phyloP scores from a whole-genome alignment of 92 coral and sea anemone species.

The Zoanthus gigantus region DNA sequence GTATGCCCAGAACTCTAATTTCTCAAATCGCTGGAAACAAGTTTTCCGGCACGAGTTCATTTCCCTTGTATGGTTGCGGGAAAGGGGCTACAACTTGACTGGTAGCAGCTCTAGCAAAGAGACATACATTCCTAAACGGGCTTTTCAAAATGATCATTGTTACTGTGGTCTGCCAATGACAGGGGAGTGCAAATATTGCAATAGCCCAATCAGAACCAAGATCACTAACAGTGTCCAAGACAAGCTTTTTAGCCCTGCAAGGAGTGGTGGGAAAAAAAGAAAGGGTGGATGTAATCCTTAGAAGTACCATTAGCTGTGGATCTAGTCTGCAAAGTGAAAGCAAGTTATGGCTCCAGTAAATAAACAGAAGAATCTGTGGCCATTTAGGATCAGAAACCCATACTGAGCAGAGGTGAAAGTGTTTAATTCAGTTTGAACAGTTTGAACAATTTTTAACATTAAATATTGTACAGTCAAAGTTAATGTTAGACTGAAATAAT shows the following conservation, averaged over 20 bases:
- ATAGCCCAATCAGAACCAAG: slow-evolving; percentile 49
- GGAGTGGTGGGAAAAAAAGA: not conserved
- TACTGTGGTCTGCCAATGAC: slow-evolving; percentile 60
- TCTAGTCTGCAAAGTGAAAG: slow-evolving; percentile 10
- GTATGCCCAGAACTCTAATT: slow-evolving; percentile 56
- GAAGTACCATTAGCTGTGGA: slow-evolving; percentile 21
- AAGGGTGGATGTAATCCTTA: slow-evolving; percentile 14
- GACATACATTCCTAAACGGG: slow-evolving; percentile 53
- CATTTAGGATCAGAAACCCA: slow-evolving; percentile 12
- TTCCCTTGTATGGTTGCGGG: slow-evolving; percentile 61
- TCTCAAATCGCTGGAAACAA: slow-evolving; percentile 54
- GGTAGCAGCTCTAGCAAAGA: slow-evolving; percentile 38
- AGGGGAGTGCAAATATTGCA: slow-evolving; percentile 56
- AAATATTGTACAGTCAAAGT: not conserved
- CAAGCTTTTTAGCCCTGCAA: slow-evolving; percentile 1
- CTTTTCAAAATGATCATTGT: slow-evolving; percentile 54
- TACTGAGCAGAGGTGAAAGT: slow-evolving; percentile 3
- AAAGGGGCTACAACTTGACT: slow-evolving; percentile 52
- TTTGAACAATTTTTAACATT: not conserved
- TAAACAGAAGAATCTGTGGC: slow-evolving; percentile 7
- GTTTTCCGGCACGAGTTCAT: slow-evolving; percentile 63
- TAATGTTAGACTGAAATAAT: not conserved
- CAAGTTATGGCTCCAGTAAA: slow-evolving; percentile 4
- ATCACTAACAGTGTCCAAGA: slow-evolving; percentile 46
- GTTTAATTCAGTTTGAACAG: not conserved